Conservation (phyloP, 2,888 invertebrate genomes). For the Troides oblongomaculatus region DNA sequence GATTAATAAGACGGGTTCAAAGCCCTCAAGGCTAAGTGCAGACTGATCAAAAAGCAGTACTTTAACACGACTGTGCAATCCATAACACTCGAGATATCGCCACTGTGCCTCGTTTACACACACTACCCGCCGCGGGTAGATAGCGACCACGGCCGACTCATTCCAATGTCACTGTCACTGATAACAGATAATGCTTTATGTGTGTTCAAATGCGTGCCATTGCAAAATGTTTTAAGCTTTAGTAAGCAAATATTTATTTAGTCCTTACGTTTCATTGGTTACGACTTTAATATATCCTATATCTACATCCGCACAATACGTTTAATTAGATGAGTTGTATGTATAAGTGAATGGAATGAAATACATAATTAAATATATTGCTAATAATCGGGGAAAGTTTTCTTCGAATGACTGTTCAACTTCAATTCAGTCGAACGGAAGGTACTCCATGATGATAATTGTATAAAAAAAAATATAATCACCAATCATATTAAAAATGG, state of each 20-base stretch:
- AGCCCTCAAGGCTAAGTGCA: slow-evolving; percentile 58
- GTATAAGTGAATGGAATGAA: no score
- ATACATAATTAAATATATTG: no score
- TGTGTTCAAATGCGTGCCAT: slow-evolving; percentile 8
- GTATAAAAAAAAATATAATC: no score
- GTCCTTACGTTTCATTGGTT: not conserved
- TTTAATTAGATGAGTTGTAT: no score
- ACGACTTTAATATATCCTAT: no score
- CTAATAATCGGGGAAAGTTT: no score
- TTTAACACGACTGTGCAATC: slow-evolving; percentile 59
- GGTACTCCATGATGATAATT: no score
- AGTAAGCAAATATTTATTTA: not conserved
- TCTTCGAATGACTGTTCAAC: no score
- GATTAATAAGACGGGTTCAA: slow-evolving; percentile 66
- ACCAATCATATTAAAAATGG: no score
- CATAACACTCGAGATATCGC: slow-evolving; percentile 68
- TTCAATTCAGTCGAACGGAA: no score
- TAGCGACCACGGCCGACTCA: slow-evolving; percentile 8
- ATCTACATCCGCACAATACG: no score
- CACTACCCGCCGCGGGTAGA: slow-evolving; percentile 2
- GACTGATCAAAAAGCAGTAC: slow-evolving; percentile 66
- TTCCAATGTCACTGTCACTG: slow-evolving; percentile 19
- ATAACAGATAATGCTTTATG: slow-evolving; percentile 17
- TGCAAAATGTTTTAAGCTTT: slow-evolving; percentile 2
- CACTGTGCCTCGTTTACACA: slow-evolving; percentile 42